These are phyloP conservation scores for Aethina tumida DNA, from an alignment of 1,140 invertebrate species.

Conservation along the genomic window DNA sequence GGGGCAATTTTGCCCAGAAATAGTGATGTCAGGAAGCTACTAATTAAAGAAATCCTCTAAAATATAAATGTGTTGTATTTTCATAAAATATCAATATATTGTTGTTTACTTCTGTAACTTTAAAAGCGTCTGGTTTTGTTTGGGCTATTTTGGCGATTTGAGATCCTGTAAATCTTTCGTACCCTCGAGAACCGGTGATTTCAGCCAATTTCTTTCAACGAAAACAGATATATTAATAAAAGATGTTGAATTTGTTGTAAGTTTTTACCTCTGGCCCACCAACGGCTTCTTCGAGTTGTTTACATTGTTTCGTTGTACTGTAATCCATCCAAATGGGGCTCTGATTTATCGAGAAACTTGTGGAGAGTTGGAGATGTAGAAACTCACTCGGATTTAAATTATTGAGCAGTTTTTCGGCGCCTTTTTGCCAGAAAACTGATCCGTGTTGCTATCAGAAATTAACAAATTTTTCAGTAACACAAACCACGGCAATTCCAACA, in stretches of 20 bases:
- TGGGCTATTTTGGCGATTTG: conserved; percentile 86
- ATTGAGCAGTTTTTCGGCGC: conserved; percentile 52
- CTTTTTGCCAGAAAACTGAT: conserved; percentile 85
- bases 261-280: conserved; percentile 61
- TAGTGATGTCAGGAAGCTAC: conserved; percentile 82
- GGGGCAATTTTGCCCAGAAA: conserved; percentile 84
- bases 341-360: conserved; percentile 63
- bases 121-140: conserved; percentile 62
- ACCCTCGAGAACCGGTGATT: conserved; percentile 85
- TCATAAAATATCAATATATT: conserved; percentile 5
- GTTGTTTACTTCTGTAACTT: conserved; percentile 60
- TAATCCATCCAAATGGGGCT: conserved; percentile 98
- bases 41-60: conserved; percentile 83
- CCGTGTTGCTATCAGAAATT: conserved; percentile 77
- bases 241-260: neutral
- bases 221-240: neutral
- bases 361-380: conserved; percentile 72
- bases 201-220: conserved; percentile 63
- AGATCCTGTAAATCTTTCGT: conserved; percentile 86
- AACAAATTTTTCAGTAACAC: neutral
- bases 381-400: conserved; percentile 63
- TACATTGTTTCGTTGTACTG: conserved; percentile 74
- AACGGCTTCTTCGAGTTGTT: conserved; percentile 63
- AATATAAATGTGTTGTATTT: conserved; percentile 28
- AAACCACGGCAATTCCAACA: neutral